Conservation (phyloP, 2,113 vertebrate genomes). For the Cheirogaleus medius region DNA sequence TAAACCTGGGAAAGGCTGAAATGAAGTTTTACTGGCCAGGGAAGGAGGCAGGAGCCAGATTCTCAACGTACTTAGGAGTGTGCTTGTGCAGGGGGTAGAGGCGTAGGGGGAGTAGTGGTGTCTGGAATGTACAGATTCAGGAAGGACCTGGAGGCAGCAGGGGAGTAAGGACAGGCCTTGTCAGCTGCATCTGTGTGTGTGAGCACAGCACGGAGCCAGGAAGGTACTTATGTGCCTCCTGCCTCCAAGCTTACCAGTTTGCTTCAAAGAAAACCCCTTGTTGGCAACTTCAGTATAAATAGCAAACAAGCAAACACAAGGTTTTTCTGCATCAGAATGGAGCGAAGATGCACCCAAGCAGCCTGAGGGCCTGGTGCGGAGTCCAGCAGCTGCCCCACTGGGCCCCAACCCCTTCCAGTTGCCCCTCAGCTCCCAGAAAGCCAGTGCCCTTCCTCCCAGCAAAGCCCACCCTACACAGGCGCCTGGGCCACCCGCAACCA, state of each 20-base stretch:
- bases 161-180: neutral
- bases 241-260: neutral
- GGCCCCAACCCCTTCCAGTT: rapidly evolving
- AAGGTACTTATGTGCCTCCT: neutral
- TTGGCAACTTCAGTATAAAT: slow-evolving; percentile 40
- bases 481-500: neutral
- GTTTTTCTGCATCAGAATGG: neutral
- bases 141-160: neutral
- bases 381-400: too few relatives aligned
- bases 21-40: neutral
- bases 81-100: neutral
- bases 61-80: neutral
- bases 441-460: neutral
- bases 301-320: slow-evolving; percentile 2
- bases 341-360: neutral
- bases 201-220: neutral
- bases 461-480: neutral
- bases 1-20: neutral
- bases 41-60: neutral
- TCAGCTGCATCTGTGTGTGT: neutral
- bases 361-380: neutral
- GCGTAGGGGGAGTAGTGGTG: rapidly evolving
- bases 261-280: slow-evolving; percentile 57
- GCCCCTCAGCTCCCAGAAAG: neutral
- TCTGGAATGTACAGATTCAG: neutral